phyloP scores from a whole-genome alignment of 37 sponge, comb jelly and placozoan species.

The Agelas oroides region DNA sequence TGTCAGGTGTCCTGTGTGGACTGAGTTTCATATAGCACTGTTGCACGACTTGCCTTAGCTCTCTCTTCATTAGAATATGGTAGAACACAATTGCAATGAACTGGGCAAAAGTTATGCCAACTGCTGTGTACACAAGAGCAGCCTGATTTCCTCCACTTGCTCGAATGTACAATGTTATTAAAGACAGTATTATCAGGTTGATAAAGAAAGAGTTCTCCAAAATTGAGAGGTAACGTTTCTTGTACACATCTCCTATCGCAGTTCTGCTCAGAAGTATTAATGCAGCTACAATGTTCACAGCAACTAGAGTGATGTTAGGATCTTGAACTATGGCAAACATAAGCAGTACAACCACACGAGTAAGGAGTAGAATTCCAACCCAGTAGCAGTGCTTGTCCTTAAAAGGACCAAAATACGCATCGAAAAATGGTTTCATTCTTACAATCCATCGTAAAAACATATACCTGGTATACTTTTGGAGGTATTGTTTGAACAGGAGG shows the following conservation, averaged over 20 bases:
- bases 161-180: too few species aligned
- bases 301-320: too few species aligned
- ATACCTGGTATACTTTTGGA: neutral
- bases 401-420: constrained; percentile 6
- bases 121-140: too few species aligned
- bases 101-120: too few species aligned
- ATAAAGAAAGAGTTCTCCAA: neutral
- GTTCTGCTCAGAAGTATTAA: too few species aligned
- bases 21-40: too few species aligned
- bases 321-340: neutral
- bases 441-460: neutral
- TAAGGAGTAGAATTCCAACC: neutral
- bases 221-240: neutral
- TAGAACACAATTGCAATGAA: too few species aligned
- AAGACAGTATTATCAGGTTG: neutral
- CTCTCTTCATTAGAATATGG: too few species aligned
- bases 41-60: too few species aligned
- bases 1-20: too few species aligned
- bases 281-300: too few species aligned
- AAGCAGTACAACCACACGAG: neutral
- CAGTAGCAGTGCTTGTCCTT: neutral
- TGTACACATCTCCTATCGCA: neutral
- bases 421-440: neutral
- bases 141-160: too few species aligned
- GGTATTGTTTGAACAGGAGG: neutral